phyloP scores from a whole-genome alignment of 1,140 invertebrate species.

The Diprion similis region DNA sequence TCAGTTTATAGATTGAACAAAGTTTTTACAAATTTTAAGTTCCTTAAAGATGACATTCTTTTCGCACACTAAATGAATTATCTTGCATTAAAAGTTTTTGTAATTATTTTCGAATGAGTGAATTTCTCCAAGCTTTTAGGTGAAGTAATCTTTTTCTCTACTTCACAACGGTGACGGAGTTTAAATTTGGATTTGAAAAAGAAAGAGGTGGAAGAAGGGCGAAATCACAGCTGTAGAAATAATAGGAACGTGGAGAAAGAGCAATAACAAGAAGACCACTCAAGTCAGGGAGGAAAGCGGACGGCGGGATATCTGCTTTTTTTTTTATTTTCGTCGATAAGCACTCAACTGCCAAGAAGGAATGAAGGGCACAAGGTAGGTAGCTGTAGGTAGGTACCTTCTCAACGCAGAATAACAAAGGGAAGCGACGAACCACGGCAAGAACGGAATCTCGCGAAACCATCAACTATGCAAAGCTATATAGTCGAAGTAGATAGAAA shows the following conservation, averaged over 20 bases:
- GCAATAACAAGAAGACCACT: neutral
- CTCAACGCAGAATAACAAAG: neutral
- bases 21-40: no score
- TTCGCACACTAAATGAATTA: no score
- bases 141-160: no score
- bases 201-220: neutral
- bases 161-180: neutral
- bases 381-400: neutral
- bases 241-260: neutral
- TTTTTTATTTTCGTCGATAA: conserved; percentile 4
- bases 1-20: no score
- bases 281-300: neutral
- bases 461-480: neutral
- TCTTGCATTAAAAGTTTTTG: no score
- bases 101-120: no score
- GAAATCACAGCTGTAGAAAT: neutral
- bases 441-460: neutral
- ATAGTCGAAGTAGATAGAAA: neutral
- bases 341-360: neutral
- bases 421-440: neutral
- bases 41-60: no score
- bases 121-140: no score
- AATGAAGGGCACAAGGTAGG: neutral
- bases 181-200: neutral
- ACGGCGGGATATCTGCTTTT: no score